Evolutionary conservation across 2,888 invertebrate genomes (phyloP).

Genomic region (Protonemura montana): DNA sequence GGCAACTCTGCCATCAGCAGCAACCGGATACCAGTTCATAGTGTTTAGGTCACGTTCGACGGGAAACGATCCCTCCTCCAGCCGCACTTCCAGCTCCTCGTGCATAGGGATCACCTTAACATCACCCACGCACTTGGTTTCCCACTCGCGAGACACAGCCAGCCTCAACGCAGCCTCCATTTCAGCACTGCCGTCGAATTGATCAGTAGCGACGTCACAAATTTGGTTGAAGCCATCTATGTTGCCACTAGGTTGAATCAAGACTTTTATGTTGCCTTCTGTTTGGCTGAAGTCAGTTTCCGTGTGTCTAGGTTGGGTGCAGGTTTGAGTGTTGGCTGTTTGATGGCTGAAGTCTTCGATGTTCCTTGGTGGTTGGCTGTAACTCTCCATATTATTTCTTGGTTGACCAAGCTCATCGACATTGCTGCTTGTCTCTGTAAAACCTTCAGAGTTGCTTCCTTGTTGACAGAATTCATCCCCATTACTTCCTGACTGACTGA

Average conservation of each 20-base stretch:
- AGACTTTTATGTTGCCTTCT: too few relatives aligned
- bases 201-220: too few relatives aligned
- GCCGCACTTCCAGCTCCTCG: slow-evolving; percentile 67
- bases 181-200: slow-evolving; percentile 38
- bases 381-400: too few relatives aligned
- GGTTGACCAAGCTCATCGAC: background rate
- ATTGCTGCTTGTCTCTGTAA: background rate
- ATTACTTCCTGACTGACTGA: background rate
- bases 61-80: slow-evolving; percentile 62
- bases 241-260: too few relatives aligned
- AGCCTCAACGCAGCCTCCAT: slow-evolving; percentile 57
- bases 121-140: slow-evolving; percentile 54
- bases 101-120: slow-evolving; percentile 62
- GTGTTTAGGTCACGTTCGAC: slow-evolving; percentile 50
- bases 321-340: too few relatives aligned
- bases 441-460: background rate
- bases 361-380: background rate
- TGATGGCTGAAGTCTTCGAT: background rate
- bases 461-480: background rate
- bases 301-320: too few relatives aligned
- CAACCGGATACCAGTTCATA: slow-evolving; percentile 60
- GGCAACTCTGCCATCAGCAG: slow-evolving; percentile 56
- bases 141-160: slow-evolving; percentile 54
- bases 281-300: too few relatives aligned
- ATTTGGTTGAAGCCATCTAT: too few relatives aligned